Evolutionary conservation across 1,140 invertebrate genomes (phyloP).

Genomic region (Neomicropteryx cornuta): DNA sequence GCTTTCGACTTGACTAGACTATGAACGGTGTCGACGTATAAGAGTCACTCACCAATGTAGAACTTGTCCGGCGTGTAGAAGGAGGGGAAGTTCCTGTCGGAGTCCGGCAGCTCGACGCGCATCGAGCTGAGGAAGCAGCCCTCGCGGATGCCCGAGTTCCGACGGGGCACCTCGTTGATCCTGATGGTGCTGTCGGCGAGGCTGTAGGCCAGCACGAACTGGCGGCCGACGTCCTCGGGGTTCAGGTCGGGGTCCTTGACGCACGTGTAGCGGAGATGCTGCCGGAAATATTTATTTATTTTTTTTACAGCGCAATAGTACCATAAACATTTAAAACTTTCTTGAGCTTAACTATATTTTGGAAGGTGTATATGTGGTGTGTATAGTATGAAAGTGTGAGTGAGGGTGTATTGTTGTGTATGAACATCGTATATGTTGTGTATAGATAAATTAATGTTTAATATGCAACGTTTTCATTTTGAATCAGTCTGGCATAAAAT

Average conservation of each 20-base stretch:
- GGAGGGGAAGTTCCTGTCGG: slow-evolving; percentile 43
- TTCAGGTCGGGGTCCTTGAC: slow-evolving; percentile 52
- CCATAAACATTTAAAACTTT: too few relatives aligned
- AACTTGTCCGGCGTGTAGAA: slow-evolving; percentile 59
- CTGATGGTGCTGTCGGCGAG: slow-evolving; percentile 49
- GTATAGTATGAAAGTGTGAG: too few relatives aligned
- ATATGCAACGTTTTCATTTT: too few relatives aligned
- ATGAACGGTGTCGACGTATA: too few relatives aligned
- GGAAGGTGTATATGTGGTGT: too few relatives aligned
- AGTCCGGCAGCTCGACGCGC: slow-evolving; percentile 53
- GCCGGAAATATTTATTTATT: background rate
- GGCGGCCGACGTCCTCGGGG: slow-evolving; percentile 51
- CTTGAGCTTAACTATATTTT: too few relatives aligned
- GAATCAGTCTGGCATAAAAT: too few relatives aligned
- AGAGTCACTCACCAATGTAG: slow-evolving; percentile 43
- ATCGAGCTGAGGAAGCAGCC: slow-evolving; percentile 62
- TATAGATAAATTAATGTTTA: too few relatives aligned
- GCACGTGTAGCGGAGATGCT: slow-evolving; percentile 51
- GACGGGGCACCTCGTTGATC: slow-evolving; percentile 46
- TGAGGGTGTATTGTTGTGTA: too few relatives aligned
- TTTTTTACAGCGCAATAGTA: too few relatives aligned
- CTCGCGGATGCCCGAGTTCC: slow-evolving; percentile 55
- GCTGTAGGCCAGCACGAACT: slow-evolving; percentile 56
- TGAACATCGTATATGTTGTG: too few relatives aligned
- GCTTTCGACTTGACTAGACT: too few relatives aligned